Evolutionary conservation across 2,113 vertebrate genomes (phyloP), one percentile per base, ranked within the genome.

Genomic region (Seriola aureovittata): DNA sequence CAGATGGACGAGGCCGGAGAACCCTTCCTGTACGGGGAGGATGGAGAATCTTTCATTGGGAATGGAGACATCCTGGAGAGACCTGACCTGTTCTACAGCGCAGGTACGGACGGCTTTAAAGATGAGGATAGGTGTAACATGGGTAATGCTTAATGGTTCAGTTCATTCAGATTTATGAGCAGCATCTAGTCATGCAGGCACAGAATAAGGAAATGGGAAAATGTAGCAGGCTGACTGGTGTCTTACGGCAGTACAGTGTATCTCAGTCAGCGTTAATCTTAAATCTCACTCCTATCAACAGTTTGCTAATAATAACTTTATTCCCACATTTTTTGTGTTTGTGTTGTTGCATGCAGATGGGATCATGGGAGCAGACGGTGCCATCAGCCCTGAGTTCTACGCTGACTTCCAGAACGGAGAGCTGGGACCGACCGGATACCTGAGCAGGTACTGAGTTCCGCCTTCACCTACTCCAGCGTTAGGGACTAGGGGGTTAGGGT

Each of bases 361-460:
- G 57, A 85, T 98, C 59, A 93, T 97, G 66, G 92, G 94, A 67
- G 93, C 95, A 0, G 97, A 99, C 79, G 96, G 96, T 38, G 90
- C 92, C 0, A 90, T 97, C 90, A 97, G 96, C 89, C 97, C 96
- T 0, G 97, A 97, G 71, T 96, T 97, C 94, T 97, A 96, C 71
- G 88, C 81, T 54, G 96, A 97, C 81, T 96, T 95, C 85, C 96
- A 96, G 77, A 97, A 96, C 13, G 95, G 95, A 94, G 97, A 98
- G 63, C 86, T 96, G 12, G 88, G 69, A 44, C 94, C 25, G 92
- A 46, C 95, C 86, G 90, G 95, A 59, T 97, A 95, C 92, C 85
- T 94, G 75, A 91, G 91, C 93, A 96, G 95, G 97, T 98, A 95
- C 88, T 42, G 66, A 34, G 44, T 32, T 14, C 36, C n/a, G 1